Evolutionary conservation across 2,113 vertebrate genomes (phyloP).

Genomic region (rabbit (Oryctolagus cuniculus)): DNA sequence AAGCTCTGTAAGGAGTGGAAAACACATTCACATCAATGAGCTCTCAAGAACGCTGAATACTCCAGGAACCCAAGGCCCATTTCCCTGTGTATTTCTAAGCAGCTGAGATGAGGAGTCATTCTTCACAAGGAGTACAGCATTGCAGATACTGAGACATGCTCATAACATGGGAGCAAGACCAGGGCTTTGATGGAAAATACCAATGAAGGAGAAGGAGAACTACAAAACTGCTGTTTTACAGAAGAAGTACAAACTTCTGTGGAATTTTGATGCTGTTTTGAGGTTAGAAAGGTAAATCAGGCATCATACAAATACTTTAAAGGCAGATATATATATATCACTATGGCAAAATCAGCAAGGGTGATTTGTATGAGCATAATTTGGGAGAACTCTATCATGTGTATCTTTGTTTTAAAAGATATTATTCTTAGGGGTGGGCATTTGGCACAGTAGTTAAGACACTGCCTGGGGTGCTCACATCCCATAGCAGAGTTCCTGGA

Average conservation of each 20-base stretch:
- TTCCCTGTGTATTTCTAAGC: constrained; percentile 17
- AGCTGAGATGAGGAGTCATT: constrained; percentile 39
- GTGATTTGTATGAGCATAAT: neutral
- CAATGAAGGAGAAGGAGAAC: constrained; percentile 3
- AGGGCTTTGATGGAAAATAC: neutral
- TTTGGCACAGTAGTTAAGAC: too few relatives aligned
- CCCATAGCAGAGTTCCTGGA: too few relatives aligned
- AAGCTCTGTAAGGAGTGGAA: constrained; percentile 64
- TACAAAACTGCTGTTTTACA: neutral
- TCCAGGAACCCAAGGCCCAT: neutral
- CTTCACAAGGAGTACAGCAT: constrained; percentile 19
- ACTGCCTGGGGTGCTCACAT: too few relatives aligned
- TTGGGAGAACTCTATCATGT: neutral
- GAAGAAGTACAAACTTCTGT: neutral
- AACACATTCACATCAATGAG: neutral
- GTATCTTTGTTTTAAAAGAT: neutral
- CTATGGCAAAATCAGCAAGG: neutral
- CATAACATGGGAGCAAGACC: neutral
- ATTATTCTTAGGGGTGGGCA: neutral
- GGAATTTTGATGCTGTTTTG: neutral
- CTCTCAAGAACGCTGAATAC: neutral
- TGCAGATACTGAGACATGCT: neutral
- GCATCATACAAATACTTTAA: neutral
- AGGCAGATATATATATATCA: neutral
- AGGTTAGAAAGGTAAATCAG: neutral